Evolutionary conservation across 1,140 invertebrate species (phyloP).

Genomic region (Himalopsyche phryganea): DNA sequence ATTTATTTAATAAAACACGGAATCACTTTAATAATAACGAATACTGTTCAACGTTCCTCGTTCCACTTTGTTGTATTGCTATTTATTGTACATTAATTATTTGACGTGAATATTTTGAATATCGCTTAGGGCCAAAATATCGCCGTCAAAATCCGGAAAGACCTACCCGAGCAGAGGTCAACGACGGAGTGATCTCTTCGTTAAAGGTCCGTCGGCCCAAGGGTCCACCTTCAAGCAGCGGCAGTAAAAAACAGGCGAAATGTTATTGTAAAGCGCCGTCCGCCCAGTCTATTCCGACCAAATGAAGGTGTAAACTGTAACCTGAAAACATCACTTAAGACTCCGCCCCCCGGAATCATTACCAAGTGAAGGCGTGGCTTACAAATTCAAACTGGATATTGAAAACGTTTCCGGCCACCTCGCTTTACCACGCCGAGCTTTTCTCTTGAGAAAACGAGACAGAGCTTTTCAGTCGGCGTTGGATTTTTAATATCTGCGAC

Average conservation of each 20-base stretch:
- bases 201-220: conserved; percentile 4
- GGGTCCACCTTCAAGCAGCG: conserved; percentile 7
- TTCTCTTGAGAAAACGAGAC: not conserved
- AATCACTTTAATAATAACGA: no score
- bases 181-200: conserved; percentile 22
- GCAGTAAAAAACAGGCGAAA: conserved; percentile 15
- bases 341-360: conserved; percentile 19
- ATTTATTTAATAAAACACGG: no score
- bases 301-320: conserved; percentile 29
- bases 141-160: not conserved
- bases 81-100: no score
- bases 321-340: conserved; percentile 2
- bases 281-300: conserved; percentile 23
- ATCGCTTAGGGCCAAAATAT: not conserved
- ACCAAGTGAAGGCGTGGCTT: conserved; percentile 13
- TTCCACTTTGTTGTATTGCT: no score
- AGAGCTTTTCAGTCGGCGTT: not conserved
- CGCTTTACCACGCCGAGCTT: not conserved
- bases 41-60: no score
- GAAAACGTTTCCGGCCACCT: conserved; percentile 5
- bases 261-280: conserved; percentile 19
- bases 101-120: no score
- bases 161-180: conserved; percentile 26
- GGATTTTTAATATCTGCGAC: not conserved
- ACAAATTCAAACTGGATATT: conserved; percentile 1